Evolutionary conservation across 2,113 vertebrate genomes (phyloP).

Genomic region (Ammospiza nelsoni): DNA sequence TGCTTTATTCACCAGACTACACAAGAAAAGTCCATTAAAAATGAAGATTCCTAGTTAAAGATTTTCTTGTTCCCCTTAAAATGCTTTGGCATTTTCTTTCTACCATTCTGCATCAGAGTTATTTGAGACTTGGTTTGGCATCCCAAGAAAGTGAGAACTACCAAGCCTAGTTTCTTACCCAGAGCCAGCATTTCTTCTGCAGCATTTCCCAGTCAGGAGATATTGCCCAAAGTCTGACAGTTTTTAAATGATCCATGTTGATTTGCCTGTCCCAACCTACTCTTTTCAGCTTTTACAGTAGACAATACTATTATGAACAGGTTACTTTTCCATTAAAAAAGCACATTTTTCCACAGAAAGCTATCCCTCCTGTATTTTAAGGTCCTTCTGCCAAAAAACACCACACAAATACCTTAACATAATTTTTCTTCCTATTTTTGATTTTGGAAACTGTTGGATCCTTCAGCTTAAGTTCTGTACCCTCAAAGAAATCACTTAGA

Average conservation of each 20-base stretch:
- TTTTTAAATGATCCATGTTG: neutral
- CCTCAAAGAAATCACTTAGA: neutral
- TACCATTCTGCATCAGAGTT: neutral
- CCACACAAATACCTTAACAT: neutral
- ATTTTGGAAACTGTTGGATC: neutral
- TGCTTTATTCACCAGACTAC: neutral
- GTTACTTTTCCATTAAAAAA: neutral
- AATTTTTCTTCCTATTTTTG: neutral
- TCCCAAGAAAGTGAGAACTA: neutral
- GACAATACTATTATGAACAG: neutral
- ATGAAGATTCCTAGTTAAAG: neutral
- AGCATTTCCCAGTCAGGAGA: neutral
- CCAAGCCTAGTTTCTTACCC: neutral
- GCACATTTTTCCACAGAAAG: rapidly evolving
- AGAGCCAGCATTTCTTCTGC: neutral
- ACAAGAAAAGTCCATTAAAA: neutral
- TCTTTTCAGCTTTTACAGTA: neutral
- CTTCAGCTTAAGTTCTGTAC: neutral
- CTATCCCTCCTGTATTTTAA: neutral
- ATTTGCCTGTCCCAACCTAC: neutral
- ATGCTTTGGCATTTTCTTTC: neutral
- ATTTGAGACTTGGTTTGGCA: neutral
- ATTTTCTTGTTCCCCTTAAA: neutral
- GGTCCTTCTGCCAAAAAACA: neutral
- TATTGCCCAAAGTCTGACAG: neutral